Evolutionary conservation across 2,113 vertebrate species (phyloP).

Genomic region (Ictalurus furcatus): DNA sequence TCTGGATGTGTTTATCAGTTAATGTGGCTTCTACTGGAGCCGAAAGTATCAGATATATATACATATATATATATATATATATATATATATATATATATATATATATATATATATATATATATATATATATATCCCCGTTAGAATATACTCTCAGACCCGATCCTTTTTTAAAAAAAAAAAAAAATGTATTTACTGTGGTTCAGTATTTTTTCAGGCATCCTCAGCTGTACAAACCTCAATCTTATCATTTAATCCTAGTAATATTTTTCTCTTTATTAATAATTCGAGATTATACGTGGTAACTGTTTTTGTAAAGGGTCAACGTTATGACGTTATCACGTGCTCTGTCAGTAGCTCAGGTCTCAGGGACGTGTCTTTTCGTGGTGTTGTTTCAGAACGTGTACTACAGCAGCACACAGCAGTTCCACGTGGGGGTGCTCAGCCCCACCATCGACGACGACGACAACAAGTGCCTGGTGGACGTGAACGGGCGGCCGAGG

Average conservation of each 20-base stretch:
- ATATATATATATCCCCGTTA: neutral
- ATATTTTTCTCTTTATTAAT: neutral
- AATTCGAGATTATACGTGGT: neutral
- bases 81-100: neutral
- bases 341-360: neutral
- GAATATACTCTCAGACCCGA: neutral
- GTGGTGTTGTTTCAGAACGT: slow-evolving; percentile 82
- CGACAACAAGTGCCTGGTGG: slow-evolving; percentile 98
- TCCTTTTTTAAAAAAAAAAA: neutral
- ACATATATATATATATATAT: no score
- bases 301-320: neutral
- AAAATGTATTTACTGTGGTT: neutral
- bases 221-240: neutral
- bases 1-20: neutral
- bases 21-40: neutral
- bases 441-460: slow-evolving; percentile 94
- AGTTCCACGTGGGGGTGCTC: slow-evolving; percentile 88
- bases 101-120: no score
- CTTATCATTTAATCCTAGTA: neutral
- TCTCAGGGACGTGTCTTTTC: neutral
- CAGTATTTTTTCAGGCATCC: neutral
- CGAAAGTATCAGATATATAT: neutral
- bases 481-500: slow-evolving; percentile 89
- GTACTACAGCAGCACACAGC: slow-evolving; percentile 92
- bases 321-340: neutral